Evolutionary conservation across 2,888 invertebrate species (phyloP), one percentile per base, ranked within the genome.

Genomic region (Hecatera dysodea): DNA sequence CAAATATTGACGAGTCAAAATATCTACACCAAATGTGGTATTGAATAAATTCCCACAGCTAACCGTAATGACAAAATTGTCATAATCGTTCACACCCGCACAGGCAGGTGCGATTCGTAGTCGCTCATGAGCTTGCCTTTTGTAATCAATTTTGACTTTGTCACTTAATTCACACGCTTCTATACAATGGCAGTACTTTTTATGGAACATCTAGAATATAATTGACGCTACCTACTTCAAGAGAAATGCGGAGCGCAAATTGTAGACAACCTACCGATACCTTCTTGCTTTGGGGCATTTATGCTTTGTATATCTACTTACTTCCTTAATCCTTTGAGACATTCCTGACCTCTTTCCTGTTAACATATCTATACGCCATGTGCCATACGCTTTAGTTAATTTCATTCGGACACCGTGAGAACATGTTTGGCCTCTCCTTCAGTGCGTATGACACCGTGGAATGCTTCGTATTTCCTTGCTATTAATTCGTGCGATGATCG

Each of bases 401-500:
- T 78, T 52, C 11, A 65, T 74, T 70, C 64, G 57, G 72, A 61
- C 74, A 91, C 90, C 95, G 95, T 95, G 95, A 92, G 95, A 95
- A 95, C 87, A 70, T 75, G 62, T 85, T 83, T 83, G 80, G 78
- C 75, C 73, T 82, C 85, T 90, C 88, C 87, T 90, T 91, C 77
- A 83, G 70, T 61, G 92, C 93, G 92, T 94, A 95, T 95, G 95
- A 93, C 88, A 87, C 91, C 86, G 87, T 85, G 67, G 76, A 62
- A 88, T 88, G 83, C 83, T 87, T 78, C 85, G 90, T 88, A 90
- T 89, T 93, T 95, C 93, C 94, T 95, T 94, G 93, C 93, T 91
- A 95, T 95, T 95, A 95, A 95, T 94, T 94, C 91, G 88, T 86
- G 89, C 89, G 94, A 94, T 94, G 91, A 91, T 91, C 90, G 89